Evolutionary conservation across 1,140 invertebrate species (phyloP), one percentile per base, ranked within the genome.

Genomic region (Drosophila miranda): DNA sequence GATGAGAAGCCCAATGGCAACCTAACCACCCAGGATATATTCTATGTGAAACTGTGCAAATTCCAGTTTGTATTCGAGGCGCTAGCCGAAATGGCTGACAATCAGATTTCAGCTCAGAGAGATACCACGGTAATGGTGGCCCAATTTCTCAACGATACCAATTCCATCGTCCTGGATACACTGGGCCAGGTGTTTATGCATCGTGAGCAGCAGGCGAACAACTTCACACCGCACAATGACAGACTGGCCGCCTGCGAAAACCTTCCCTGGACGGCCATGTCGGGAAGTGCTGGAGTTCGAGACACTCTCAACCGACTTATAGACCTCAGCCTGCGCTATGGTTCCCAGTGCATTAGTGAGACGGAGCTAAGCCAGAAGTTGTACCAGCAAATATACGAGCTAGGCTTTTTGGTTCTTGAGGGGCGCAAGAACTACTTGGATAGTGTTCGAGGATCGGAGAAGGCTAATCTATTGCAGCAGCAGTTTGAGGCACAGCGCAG

Each of bases 351-450:
- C 23, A 23, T 23, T 3, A 23, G 23, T 23, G 23, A 23, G 23
- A 23, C 82, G 0, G 87, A 23, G 23, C 23, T 23, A 23, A 23
- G 4, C 3, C 23, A 3, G 23, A 23, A 23, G 41, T 86, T 97
- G 13, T 95, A 94, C 69, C 93, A 95, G 46, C 95, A 97, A 80
- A 89, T 96, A 28, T 92, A 96, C 0, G 93, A 94, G 54, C 80
- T 97, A 1, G 93, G 95, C n/a, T 95, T 97, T 88, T 91, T 96
- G 9, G 93, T 97, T 61, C 91, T 98, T 26, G 95, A 96, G 79
- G 95, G 95, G 0, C 93, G 94, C 57, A 94, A 94, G 78, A 93
- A 91, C 57, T 95, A 96, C 80, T 84, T 96, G 28, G 93, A 95
- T 19, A 96, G 95, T 69, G 92, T 96, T 7, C 91, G 92, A 3